These are phyloP conservation scores for Leptinotarsa texana DNA, from an alignment of 1,140 invertebrate genomes.

Conservation along the genomic window DNA sequence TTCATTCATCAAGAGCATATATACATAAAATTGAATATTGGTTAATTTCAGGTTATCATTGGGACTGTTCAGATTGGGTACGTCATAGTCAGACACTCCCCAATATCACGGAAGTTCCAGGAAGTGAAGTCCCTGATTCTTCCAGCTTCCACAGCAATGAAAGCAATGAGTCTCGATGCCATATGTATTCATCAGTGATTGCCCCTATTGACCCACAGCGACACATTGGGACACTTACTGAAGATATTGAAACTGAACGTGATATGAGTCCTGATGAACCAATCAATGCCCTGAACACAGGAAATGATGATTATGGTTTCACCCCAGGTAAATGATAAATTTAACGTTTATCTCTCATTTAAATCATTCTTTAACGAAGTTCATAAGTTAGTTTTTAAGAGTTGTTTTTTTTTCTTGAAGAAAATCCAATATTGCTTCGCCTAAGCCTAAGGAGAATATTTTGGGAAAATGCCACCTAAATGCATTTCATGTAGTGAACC, in stretches of 20 bases:
- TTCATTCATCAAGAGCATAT: background rate
- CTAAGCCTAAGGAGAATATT: too few relatives aligned
- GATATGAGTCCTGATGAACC: slow-evolving; percentile 54
- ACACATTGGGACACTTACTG: slow-evolving; percentile 70
- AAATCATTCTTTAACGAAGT: too few relatives aligned
- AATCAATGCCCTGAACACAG: slow-evolving; percentile 67
- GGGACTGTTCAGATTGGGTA: slow-evolving; percentile 96
- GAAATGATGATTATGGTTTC: slow-evolving; percentile 62
- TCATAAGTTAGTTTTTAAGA: too few relatives aligned
- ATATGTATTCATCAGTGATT: slow-evolving; percentile 49
- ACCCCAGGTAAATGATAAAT: slow-evolving; percentile 58
- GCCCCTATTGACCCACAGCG: slow-evolving; percentile 59
- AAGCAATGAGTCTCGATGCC: slow-evolving; percentile 73
- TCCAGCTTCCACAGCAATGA: slow-evolving; percentile 87
- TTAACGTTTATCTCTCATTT: too few relatives aligned
- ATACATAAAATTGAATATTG: background rate
- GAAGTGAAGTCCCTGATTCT: slow-evolving; percentile 87
- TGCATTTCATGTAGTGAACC: too few relatives aligned
- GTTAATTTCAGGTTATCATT: slow-evolving; percentile 77
- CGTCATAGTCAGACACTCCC: slow-evolving; percentile 80
- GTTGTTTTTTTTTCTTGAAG: too few relatives aligned
- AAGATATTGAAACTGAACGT: slow-evolving; percentile 72
- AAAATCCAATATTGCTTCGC: too few relatives aligned
- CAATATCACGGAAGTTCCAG: slow-evolving; percentile 90
- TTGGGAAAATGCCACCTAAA: too few relatives aligned